phyloP scores from a whole-genome alignment of 2,888 invertebrate genomes.

The Ochropleura plecta region DNA sequence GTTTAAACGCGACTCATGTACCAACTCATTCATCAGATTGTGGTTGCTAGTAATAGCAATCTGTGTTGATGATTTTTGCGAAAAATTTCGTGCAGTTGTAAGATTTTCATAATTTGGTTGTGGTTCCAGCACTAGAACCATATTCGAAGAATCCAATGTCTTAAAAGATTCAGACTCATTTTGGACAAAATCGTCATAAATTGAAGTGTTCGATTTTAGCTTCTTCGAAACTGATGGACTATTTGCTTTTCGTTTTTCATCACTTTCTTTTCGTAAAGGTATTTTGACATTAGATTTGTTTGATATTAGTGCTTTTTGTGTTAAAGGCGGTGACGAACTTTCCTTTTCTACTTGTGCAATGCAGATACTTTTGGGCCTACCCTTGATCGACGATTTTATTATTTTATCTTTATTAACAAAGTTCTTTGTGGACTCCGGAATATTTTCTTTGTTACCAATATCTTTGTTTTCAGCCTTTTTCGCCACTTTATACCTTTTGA shows the following conservation, averaged over 20 bases:
- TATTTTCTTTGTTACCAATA: constrained; percentile 80
- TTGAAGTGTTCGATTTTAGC: constrained; percentile 60
- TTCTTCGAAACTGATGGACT: constrained; percentile 66
- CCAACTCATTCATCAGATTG: constrained; percentile 63
- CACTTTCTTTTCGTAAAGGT: constrained; percentile 63
- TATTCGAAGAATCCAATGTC: constrained; percentile 63
- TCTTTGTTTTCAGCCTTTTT: constrained; percentile 69
- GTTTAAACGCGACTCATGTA: constrained; percentile 54
- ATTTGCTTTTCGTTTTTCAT: constrained; percentile 58
- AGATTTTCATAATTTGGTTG: constrained; percentile 41
- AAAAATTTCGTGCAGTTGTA: constrained; percentile 16
- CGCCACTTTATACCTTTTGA: constrained; percentile 70
- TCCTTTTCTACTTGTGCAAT: constrained; percentile 74
- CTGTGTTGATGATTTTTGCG: constrained; percentile 18
- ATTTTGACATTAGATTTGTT: constrained; percentile 72
- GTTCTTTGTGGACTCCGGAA: constrained; percentile 75
- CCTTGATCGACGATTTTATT: constrained; percentile 67
- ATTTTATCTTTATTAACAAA: constrained; percentile 63
- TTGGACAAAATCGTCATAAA: constrained; percentile 30
- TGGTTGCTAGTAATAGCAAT: constrained; percentile 54
- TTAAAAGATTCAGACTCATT: constrained; percentile 36
- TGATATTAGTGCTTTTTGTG: constrained; percentile 67
- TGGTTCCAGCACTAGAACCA: constrained; percentile 68
- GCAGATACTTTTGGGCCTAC: constrained; percentile 73
- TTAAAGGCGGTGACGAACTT: constrained; percentile 61